These are phyloP conservation scores for Albula glossodonta DNA, from an alignment of 2,113 vertebrate genomes.

Conservation along the genomic window DNA sequence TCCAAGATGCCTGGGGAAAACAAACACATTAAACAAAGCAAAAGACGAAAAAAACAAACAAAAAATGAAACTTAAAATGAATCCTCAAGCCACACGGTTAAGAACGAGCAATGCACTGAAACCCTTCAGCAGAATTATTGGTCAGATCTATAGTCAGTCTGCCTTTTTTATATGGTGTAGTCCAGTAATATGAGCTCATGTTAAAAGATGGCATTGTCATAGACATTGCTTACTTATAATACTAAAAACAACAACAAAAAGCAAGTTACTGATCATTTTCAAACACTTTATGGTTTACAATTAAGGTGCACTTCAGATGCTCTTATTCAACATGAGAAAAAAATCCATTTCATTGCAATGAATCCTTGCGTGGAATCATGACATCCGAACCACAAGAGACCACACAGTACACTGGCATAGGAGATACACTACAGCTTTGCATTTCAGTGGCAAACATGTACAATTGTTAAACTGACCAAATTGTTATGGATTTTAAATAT, in stretches of 20 bases:
- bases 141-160: neutral
- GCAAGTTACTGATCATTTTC: constrained; percentile 19
- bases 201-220: constrained; percentile 29
- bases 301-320: neutral
- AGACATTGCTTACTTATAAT: neutral
- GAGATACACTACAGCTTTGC: neutral
- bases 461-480: neutral
- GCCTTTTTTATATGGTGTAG: constrained; percentile 23
- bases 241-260: constrained; percentile 14
- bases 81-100: constrained; percentile 20
- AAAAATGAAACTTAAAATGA: constrained; percentile 51
- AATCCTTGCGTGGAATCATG: neutral
- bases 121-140: constrained; percentile 33
- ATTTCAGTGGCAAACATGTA: neutral
- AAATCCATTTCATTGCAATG: neutral
- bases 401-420: neutral
- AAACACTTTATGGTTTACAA: constrained; percentile 18
- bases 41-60: constrained; percentile 59
- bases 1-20: constrained; percentile 97
- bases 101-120: constrained; percentile 26
- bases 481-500: neutral
- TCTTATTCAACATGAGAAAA: neutral
- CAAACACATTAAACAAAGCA: constrained; percentile 77
- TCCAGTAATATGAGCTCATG: constrained; percentile 34
- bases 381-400: neutral